Percentiles rank a stretch among this genome's conserved stretches.
Conservation (phyloP, 2,113 vertebrate genomes). For the Clarias macrocephalus region DNA sequence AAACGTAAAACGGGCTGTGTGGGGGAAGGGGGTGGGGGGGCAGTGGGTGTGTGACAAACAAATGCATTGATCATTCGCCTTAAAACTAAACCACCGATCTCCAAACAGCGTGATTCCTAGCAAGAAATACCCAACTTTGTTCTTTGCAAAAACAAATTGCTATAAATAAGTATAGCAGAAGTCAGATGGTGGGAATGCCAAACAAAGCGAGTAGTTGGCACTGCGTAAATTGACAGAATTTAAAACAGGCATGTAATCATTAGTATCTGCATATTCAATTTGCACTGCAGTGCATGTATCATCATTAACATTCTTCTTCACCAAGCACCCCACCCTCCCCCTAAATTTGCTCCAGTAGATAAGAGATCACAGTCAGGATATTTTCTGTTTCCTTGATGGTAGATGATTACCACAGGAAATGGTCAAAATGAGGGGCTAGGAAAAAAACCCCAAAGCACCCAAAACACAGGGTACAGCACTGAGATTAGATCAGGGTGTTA, state of each 20-base stretch:
- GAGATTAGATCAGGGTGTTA: background rate
- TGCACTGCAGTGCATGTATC: conserved; percentile 16
- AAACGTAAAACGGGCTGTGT: conserved; percentile 14
- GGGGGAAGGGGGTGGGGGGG: too few relatives aligned
- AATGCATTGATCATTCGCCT: background rate
- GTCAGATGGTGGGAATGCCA: background rate
- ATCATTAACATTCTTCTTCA: conserved; percentile 42
- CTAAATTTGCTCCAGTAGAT: conserved; percentile 41
- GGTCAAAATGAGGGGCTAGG: conserved; percentile 43
- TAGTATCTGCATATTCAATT: conserved; percentile 35
- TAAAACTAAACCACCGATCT: conserved; percentile 40
- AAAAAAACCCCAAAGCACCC: conserved; percentile 50
- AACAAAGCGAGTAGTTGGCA: background rate
- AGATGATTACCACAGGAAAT: conserved; percentile 55
- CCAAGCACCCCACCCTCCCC: background rate
- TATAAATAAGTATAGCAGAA: conserved; percentile 24
- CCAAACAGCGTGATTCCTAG: background rate
- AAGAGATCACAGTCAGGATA: conserved; percentile 50
- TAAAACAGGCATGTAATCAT: background rate
- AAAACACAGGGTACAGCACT: conserved; percentile 1
- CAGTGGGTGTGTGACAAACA: background rate
- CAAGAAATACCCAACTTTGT: conserved; percentile 13
- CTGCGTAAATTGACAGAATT: conserved; percentile 7
- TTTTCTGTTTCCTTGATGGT: conserved; percentile 48
- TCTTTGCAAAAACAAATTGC: conserved; percentile 30